Percentiles rank a stretch among this genome's conserved stretches.
Evolutionary conservation across 2,888 invertebrate genomes (phyloP).

Genomic region (Hirtodrosophila duncani): DNA sequence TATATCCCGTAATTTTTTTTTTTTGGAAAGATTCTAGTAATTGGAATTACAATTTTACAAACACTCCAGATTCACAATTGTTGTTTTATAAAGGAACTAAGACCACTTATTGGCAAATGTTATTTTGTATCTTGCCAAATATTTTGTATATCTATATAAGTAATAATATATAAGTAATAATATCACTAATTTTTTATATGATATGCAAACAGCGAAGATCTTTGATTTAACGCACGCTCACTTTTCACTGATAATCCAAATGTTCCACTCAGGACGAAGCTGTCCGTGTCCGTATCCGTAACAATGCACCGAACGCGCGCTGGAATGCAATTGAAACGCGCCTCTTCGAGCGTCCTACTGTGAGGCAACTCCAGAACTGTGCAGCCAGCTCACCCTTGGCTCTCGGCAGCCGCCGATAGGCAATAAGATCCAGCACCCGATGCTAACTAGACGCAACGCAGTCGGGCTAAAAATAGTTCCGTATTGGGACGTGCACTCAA

Average conservation of each 20-base stretch:
- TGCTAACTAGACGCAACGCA: conserved; percentile 61
- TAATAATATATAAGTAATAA: too few relatives aligned
- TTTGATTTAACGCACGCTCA: conserved; percentile 1
- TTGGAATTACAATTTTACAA: not conserved
- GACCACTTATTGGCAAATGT: conserved; percentile 10
- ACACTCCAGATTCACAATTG: conserved; percentile 5
- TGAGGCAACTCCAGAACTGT: conserved; percentile 2
- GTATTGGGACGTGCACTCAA: conserved; percentile 41
- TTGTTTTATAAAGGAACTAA: conserved; percentile 19
- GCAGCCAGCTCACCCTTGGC: conserved; percentile 41
- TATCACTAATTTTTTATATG: too few relatives aligned
- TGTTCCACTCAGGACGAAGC: conserved; percentile 13
- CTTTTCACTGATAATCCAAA: conserved; percentile 66
- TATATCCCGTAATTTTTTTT: too few relatives aligned
- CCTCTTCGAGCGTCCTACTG: conserved; percentile 18
- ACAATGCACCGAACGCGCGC: conserved; percentile 55
- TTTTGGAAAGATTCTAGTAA: conserved; percentile 1
- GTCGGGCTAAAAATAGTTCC: conserved; percentile 53
- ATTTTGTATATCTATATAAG: not conserved
- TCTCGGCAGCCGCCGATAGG: conserved; percentile 46
- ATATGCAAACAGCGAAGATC: too few relatives aligned
- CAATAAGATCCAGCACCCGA: conserved; percentile 34
- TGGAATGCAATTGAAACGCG: conserved; percentile 71
- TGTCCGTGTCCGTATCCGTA: conserved; percentile 44
- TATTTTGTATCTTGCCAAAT: conserved; percentile 2